A percentile compares a stretch with the other conserved stretches of the same genome.
Conservation (phyloP, 1,140 invertebrate genomes). For the Nephila pilipes region DNA sequence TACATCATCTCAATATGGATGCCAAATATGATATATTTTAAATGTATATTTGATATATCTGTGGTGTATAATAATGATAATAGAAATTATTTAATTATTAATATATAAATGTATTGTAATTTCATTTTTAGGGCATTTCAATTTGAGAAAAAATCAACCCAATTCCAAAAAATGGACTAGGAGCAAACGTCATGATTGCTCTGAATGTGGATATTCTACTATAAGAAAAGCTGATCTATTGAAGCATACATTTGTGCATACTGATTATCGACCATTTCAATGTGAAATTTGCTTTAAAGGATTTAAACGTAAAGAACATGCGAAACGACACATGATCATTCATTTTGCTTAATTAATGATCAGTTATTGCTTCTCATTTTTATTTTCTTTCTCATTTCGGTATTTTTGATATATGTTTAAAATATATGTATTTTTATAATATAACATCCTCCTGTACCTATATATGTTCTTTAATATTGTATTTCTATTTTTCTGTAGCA, state of each 20-base stretch:
- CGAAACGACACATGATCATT: not conserved
- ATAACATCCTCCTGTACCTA: too few species aligned
- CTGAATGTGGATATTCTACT: conserved; percentile 6
- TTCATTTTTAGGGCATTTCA: not conserved
- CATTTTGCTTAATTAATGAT: too few species aligned
- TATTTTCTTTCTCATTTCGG: too few species aligned
- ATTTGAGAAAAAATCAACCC: conserved; percentile 11
- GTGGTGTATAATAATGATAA: too few species aligned
- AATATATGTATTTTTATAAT: too few species aligned
- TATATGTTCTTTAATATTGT: too few species aligned
- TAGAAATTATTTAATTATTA: not conserved
- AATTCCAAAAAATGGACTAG: not conserved
- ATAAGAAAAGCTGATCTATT: not conserved
- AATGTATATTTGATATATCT: too few species aligned
- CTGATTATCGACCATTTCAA: not conserved
- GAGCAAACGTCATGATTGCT: not conserved
- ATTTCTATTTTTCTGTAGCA: too few species aligned
- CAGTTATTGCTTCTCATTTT: too few species aligned
- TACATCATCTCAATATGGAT: too few species aligned
- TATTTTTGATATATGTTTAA: too few species aligned
- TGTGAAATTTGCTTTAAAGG: not conserved
- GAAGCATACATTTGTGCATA: not conserved
- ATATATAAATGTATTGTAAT: not conserved
- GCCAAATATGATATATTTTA: too few species aligned
- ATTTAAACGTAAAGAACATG: conserved; percentile 5